Evolutionary conservation across 2,113 vertebrate species (phyloP).

Genomic region (Cyprinodon brontotheroides): DNA sequence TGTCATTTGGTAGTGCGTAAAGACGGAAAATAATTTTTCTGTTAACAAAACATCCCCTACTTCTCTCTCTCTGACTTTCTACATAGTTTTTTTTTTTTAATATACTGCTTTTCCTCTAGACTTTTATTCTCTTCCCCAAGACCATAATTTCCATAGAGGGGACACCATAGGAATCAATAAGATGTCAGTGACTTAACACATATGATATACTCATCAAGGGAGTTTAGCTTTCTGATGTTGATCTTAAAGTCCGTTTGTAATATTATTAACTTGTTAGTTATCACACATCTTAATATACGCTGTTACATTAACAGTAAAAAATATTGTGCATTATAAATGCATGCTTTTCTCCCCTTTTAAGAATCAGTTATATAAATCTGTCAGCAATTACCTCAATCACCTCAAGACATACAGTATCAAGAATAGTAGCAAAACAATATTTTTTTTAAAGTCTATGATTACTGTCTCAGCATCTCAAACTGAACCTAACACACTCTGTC

Average conservation of each 20-base stretch:
- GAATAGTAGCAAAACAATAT: conserved; percentile 20
- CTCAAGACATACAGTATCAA: conserved; percentile 15
- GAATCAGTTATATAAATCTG: not conserved
- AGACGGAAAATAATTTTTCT: conserved; percentile 45
- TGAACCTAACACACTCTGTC: conserved; percentile 32
- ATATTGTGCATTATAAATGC: conserved; percentile 64
- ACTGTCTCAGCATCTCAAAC: conserved; percentile 24
- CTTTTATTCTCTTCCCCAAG: not conserved
- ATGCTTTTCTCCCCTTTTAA: conserved; percentile 51
- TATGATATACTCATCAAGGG: conserved; percentile 34
- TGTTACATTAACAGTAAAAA: conserved; percentile 31
- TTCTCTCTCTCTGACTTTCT: conserved; percentile 11
- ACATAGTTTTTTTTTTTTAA: not conserved
- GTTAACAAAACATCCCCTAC: conserved; percentile 5
- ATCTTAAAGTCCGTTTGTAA: conserved; percentile 46
- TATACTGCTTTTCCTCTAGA: not conserved
- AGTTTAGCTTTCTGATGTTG: conserved; percentile 35
- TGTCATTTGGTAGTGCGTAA: conserved; percentile 57
- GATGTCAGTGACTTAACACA: conserved; percentile 15
- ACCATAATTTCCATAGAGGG: conserved; percentile 5
- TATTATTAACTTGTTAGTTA: conserved; percentile 41
- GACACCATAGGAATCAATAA: conserved; percentile 6
- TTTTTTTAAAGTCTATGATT: conserved; percentile 32
- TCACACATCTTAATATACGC: conserved; percentile 46
- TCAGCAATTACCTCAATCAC: conserved; percentile 19